Conservation (phyloP, 2,797 vertebrate species). For the Chloroceryle amazona region DNA sequence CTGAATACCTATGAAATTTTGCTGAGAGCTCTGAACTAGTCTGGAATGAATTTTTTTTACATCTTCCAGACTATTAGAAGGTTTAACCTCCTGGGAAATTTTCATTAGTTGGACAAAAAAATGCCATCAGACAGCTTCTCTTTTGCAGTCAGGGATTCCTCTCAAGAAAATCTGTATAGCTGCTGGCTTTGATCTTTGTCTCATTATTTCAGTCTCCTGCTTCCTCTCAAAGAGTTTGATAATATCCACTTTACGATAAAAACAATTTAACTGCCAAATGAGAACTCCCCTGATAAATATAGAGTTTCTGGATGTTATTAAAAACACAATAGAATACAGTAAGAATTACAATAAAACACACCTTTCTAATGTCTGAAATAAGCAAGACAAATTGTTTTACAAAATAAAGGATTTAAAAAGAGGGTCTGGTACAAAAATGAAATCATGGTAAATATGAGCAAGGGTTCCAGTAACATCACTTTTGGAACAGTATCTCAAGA, state of each 20-base stretch:
- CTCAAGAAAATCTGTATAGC: background rate
- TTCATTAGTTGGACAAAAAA: slow-evolving; percentile 23
- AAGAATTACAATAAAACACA: background rate
- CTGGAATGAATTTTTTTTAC: slow-evolving; percentile 17
- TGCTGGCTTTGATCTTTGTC: slow-evolving; percentile 54
- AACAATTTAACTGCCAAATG: slow-evolving; percentile 47
- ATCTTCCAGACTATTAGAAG: slow-evolving; percentile 9
- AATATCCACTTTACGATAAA: slow-evolving; percentile 26
- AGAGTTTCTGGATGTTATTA: background rate
- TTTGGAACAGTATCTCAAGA: background rate
- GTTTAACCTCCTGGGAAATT: slow-evolving; percentile 27
- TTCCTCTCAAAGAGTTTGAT: slow-evolving; percentile 8
- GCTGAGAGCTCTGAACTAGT: background rate
- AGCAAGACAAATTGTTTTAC: background rate
- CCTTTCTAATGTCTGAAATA: background rate
- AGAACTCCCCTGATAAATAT: slow-evolving; percentile 10
- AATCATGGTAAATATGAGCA: background rate
- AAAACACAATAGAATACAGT: background rate
- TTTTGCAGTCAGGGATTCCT: slow-evolving; percentile 13
- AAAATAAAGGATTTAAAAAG: background rate
- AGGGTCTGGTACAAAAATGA: background rate
- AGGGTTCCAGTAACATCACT: background rate
- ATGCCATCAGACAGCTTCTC: background rate
- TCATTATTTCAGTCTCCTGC: slow-evolving; percentile 41
- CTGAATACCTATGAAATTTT: background rate